phyloP scores from a whole-genome alignment of 2,888 invertebrate genomes.

The Euzetes globulus region DNA sequence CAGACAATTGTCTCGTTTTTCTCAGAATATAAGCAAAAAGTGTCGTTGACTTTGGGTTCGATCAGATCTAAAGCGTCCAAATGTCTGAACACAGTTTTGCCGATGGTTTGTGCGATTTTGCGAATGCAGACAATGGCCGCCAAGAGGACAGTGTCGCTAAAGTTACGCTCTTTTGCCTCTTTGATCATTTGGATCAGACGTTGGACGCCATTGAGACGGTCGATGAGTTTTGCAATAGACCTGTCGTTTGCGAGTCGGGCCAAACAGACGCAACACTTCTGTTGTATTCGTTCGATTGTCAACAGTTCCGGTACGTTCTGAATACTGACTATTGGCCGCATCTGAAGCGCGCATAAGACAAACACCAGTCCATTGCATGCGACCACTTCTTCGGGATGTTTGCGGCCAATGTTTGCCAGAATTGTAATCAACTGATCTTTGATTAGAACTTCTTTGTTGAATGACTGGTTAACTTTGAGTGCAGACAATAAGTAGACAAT shows the following conservation, averaged over 20 bases:
- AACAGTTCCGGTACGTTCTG: slow-evolving; percentile 48
- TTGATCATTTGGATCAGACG: slow-evolving; percentile 60
- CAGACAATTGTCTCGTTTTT: slow-evolving; percentile 7
- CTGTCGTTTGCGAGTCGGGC: slow-evolving; percentile 51
- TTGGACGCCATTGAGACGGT: slow-evolving; percentile 49
- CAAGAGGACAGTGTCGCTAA: slow-evolving; percentile 60
- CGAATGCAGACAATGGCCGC: slow-evolving; percentile 60
- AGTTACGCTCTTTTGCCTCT: slow-evolving; percentile 56
- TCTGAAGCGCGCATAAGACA: slow-evolving; percentile 64
- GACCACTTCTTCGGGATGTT: slow-evolving; percentile 54
- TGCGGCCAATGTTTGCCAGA: slow-evolving; percentile 68
- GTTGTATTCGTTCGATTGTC: slow-evolving; percentile 68
- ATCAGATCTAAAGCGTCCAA: slow-evolving; percentile 4
- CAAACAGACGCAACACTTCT: slow-evolving; percentile 73
- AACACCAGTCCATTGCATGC: slow-evolving; percentile 58
- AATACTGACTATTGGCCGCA: slow-evolving; percentile 48
- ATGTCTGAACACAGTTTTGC: slow-evolving; percentile 47
- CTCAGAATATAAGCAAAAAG: slow-evolving; percentile 18
- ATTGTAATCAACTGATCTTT: slow-evolving; percentile 80
- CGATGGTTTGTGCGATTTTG: slow-evolving; percentile 54
- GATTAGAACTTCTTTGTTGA: slow-evolving; percentile 56
- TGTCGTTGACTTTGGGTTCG: slow-evolving; percentile 3
- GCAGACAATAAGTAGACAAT: slow-evolving; percentile 62
- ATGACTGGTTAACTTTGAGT: slow-evolving; percentile 48
- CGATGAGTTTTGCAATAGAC: slow-evolving; percentile 31